Conservation (phyloP, 2,797 vertebrate genomes). For the Melanotaenia maccullochi region DNA sequence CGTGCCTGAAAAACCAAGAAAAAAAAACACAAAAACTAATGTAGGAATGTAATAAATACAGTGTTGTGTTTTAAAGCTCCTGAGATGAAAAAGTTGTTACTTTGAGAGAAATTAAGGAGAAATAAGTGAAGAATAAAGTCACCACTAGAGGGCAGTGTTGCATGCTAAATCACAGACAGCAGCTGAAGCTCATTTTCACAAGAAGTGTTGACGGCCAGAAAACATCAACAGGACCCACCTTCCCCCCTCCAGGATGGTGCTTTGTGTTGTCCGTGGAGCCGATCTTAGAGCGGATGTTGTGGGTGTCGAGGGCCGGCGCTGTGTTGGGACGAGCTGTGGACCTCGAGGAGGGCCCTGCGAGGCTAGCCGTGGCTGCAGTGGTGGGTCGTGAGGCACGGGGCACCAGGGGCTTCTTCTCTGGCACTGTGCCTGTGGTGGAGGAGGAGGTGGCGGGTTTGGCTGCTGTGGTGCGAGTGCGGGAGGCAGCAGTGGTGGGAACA, state of each 20-base stretch:
- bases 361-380: constrained; percentile 40
- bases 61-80: neutral
- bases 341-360: constrained; percentile 44
- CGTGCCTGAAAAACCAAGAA: too few relatives aligned
- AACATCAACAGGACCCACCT: constrained; percentile 82
- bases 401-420: constrained; percentile 82
- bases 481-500: constrained; percentile 40
- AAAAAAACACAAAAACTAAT: neutral
- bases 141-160: neutral
- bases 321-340: constrained; percentile 68
- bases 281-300: constrained; percentile 90
- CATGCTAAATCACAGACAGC: neutral
- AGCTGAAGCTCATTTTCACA: too few relatives aligned
- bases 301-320: constrained; percentile 81
- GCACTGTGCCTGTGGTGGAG: constrained; percentile 43
- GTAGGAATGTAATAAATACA: neutral
- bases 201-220: neutral
- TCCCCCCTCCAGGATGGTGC: constrained; percentile 95
- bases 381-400: constrained; percentile 67
- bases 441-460: constrained; percentile 67
- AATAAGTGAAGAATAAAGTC: neutral
- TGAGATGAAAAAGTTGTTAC: neutral
- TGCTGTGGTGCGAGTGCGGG: constrained; percentile 58
- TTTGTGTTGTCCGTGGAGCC: constrained; percentile 98
- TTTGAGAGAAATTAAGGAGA: neutral